Conservation (phyloP, 2,797 vertebrate genomes). For the Vipera latastei region DNA sequence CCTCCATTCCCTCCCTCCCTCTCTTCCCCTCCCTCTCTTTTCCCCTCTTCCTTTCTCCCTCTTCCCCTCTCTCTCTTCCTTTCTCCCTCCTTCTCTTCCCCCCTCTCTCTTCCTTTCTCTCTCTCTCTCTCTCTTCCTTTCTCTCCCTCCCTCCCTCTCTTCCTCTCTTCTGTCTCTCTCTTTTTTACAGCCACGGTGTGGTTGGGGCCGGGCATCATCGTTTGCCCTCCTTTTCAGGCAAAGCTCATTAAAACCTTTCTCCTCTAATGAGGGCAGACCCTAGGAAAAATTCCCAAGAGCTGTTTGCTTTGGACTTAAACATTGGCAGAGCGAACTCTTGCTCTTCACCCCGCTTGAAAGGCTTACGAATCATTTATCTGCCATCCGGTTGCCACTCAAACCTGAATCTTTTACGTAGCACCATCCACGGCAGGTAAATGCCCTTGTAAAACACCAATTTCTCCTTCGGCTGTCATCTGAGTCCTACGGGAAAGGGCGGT, state of each 20-base stretch:
- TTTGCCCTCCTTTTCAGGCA: neutral
- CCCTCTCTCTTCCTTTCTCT: no score
- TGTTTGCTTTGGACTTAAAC: slow-evolving; percentile 22
- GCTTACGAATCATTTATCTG: slow-evolving; percentile 16
- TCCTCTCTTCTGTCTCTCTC: no score
- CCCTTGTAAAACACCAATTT: neutral
- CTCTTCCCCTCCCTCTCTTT: no score
- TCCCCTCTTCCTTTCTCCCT: no score
- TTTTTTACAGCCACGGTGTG: neutral
- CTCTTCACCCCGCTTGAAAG: neutral
- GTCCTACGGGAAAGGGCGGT: no score
- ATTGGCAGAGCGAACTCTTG: neutral
- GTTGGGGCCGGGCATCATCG: neutral
- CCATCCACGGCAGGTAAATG: neutral
- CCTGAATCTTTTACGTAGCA: neutral
- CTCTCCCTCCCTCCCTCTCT: no score
- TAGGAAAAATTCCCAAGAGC: neutral
- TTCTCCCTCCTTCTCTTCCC: no score
- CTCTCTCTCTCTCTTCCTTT: no score
- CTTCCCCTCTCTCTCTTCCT: no score
- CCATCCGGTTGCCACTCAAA: neutral
- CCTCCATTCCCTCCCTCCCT: no score
- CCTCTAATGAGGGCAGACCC: neutral
- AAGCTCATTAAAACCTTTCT: slow-evolving; percentile 10
- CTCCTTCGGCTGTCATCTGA: no score